Base-by-base conservation (phyloP, 1,140 invertebrate species). In the Pissodes strobi region DNA sequence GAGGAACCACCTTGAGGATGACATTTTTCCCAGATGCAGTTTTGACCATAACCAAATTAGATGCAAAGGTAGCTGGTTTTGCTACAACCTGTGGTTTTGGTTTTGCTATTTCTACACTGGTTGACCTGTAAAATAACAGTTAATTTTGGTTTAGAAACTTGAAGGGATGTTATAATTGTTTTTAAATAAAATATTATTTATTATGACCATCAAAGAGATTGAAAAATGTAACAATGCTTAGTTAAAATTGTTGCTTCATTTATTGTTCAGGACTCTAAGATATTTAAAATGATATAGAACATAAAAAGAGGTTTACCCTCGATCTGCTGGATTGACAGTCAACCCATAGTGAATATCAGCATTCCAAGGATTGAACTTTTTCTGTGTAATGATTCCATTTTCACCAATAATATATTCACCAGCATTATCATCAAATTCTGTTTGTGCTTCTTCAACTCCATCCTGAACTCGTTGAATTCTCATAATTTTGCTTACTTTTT, bases 331-430 rank as follows among this genome's bases (percentile, higher is more conserved):
- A 69, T 75, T 73, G 15, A 78, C 66, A 18, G 75, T 76, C 15
- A 78, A 58, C 13, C 76, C 76, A 70, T 78, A 78, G 61, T 78
- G 76, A 67, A 78, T 76, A 63, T 78, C 76, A 8, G 76, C 63
- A 60, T 76, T 75, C 76, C 76, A 78, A 13, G 76, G 76, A 68
- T 78, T 78, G 58, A 78, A 78, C 51, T 73, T 76, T 30, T 69
- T 69, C 18, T 68, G 51, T 10, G 70, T 59, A 45, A 70, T 69
- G 22, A 70, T 46, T 12, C 64, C 67, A 63, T 71, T 66, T 63
- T 71, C 69, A 13, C 68, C 66, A 19, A 66, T 63, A 41, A 68
- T 63, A 45, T 71, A 74, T 18, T 55, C 73, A 53, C 64, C 65
- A 17, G 51, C 58, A 19, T 66, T 64, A 21, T 69, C 72, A 22